Evolutionary conservation across 2,888 invertebrate species (phyloP).

Genomic region (Dinocampus coccinellae): DNA sequence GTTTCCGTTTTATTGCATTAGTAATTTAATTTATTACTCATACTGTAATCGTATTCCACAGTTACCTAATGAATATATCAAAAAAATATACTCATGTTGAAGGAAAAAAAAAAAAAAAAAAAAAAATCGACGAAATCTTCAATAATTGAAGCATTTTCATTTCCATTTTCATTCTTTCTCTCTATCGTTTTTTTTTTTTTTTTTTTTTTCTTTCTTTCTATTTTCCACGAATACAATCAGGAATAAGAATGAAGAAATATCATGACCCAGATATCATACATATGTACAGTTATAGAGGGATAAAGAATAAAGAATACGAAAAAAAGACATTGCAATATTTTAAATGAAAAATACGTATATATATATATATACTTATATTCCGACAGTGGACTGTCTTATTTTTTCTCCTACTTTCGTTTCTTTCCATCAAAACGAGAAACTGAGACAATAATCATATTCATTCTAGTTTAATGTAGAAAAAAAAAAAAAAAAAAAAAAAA

Average conservation of each 20-base stretch:
- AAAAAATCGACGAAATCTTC: background rate
- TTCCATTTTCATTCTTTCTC: too few species aligned
- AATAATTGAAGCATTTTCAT: background rate
- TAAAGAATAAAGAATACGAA: background rate
- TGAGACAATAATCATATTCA: background rate
- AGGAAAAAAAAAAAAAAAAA: too few species aligned
- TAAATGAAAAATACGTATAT: background rate
- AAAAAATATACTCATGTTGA: background rate
- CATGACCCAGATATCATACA: constrained; percentile 5
- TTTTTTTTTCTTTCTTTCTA: background rate
- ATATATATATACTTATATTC: background rate
- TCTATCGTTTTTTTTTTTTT: too few species aligned
- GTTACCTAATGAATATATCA: background rate
- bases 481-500: too few species aligned
- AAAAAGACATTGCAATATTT: background rate
- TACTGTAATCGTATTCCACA: background rate
- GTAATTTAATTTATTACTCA: background rate
- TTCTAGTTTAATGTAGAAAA: too few species aligned
- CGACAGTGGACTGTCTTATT: background rate
- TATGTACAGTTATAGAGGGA: background rate
- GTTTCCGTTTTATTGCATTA: background rate
- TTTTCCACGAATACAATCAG: background rate
- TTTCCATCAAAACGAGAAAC: background rate
- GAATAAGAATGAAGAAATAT: background rate
- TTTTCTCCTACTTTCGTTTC: too few species aligned